Base-by-base conservation (phyloP, 2,888 invertebrate genomes). In the Tortricodes alternella region DNA sequence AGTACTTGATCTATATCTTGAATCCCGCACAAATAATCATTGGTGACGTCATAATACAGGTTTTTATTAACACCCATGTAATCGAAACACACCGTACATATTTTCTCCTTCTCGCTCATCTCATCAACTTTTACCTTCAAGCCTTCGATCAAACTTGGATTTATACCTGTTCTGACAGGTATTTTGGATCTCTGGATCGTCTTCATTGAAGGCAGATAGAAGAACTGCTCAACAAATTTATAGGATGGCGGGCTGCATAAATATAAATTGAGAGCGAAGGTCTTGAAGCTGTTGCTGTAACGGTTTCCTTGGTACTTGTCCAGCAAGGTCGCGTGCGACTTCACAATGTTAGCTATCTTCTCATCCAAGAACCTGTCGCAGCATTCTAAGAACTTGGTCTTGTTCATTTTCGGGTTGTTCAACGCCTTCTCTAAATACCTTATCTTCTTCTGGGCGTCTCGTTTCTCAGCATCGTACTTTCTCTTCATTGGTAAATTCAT, bases 81-180 rank as follows among this genome's bases (percentile, higher is more conserved):
- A 2, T 48, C 53, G 6, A 55, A 55, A 13, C 53, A 48, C 18
- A 55, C 35, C 3, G 53, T 29, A 19, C 53, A 55, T 13, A 48
- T 2, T 19, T 48, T 55, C 8, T 55, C 48, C 8, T 48, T 55
- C 3, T 41, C 53, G 1, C 24, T 27, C 53, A 55, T 55, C 1
- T 34, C 24, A 5, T 19, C 5, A 6, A 55, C 53, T 18, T 55
- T 55, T 0, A 24, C 23, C 3, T 27, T 41, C 7, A 55, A 35
- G 24, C 37, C 16, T 1, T 48, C 16, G 2, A 55, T 48, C 15
- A 55, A 16, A 27, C 41, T 18, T 1, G 9, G 9, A 8, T 55
- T 55, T 1, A 34, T 9, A 1, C 53, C 53, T 2, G 53, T 35
- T 9, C 41, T 55, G 4, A 48, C 34, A 0, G 53, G 48, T n/a